These are phyloP conservation scores for Adelosebastes latens DNA, from an alignment of 2,797 vertebrate species.

Conservation along the genomic window DNA sequence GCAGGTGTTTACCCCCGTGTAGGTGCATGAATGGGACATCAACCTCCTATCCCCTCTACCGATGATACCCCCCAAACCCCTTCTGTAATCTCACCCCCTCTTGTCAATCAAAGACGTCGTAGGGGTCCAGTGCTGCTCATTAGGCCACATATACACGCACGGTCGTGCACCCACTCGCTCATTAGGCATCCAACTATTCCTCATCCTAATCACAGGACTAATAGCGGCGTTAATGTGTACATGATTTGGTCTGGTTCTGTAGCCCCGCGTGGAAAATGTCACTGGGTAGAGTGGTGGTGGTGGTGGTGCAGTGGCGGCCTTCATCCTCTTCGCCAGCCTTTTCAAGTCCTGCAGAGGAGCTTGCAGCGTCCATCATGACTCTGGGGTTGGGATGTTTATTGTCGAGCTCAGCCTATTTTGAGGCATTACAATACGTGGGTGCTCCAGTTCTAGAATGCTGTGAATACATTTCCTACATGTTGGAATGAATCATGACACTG, in stretches of 20 bases:
- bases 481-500: not conserved
- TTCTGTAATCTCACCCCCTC: conserved; percentile 18
- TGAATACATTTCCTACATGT: not conserved
- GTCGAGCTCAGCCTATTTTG: conserved; percentile 17
- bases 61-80: not conserved
- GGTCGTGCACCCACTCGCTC: conserved; percentile 27
- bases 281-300: conserved; percentile 6
- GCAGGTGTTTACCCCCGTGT: conserved; percentile 18
- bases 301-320: not conserved
- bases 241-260: conserved; percentile 56
- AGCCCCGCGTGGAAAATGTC: conserved; percentile 55
- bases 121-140: conserved; percentile 22
- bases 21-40: conserved; percentile 25
- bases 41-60: not conserved
- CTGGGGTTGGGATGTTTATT: conserved; percentile 18
- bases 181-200: conserved; percentile 37
- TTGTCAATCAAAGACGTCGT: conserved; percentile 30
- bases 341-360: conserved; percentile 47
- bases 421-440: not conserved
- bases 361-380: conserved; percentile 43
- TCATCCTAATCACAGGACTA: conserved; percentile 65
- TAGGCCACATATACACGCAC: conserved; percentile 9
- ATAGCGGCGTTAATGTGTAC: conserved; percentile 63
- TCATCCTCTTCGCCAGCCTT: conserved; percentile 2
- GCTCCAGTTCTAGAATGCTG: not conserved